phyloP scores from a whole-genome alignment of 2,113 vertebrate genomes.

The Semnornis frantzii region DNA sequence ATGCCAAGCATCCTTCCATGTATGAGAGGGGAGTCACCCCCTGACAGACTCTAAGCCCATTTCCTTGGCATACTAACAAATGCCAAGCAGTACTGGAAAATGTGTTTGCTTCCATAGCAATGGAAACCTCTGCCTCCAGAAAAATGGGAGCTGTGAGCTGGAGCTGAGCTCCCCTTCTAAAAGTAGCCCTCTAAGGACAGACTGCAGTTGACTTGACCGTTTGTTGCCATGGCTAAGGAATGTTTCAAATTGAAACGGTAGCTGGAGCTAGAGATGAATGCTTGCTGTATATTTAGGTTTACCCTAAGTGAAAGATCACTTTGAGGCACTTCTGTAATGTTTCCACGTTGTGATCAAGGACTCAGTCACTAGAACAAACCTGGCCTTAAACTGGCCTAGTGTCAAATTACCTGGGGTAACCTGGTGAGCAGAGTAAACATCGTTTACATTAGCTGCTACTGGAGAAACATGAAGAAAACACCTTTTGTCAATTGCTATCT shows the following conservation, averaged over 20 bases:
- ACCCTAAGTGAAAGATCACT: not conserved
- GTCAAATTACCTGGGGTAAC: not conserved
- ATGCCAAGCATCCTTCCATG: not conserved
- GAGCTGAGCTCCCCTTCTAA: not conserved
- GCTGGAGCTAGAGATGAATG: not conserved
- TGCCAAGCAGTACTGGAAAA: not conserved
- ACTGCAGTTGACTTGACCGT: not conserved
- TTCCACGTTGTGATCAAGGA: not conserved
- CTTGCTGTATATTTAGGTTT: constrained; percentile 14
- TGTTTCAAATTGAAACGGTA: constrained; percentile 21
- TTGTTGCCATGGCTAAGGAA: constrained; percentile 10
- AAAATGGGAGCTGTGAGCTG: constrained; percentile 19
- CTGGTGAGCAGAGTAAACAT: not conserved
- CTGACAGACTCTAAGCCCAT: constrained; percentile 1
- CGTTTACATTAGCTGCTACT: not conserved
- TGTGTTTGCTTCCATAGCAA: constrained; percentile 36
- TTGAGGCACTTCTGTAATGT: constrained; percentile 11
- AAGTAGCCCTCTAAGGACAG: not conserved
- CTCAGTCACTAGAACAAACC: not conserved
- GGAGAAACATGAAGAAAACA: not conserved
- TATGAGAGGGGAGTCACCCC: not conserved
- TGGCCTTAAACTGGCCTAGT: not conserved
- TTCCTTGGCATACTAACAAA: not conserved
- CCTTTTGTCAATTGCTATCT: not conserved
- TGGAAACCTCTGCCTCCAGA: not conserved